Percentiles rank a stretch among this genome's conserved stretches.
Conservation (phyloP, 2,888 invertebrate genomes). For the Steinernema carpocapsae region DNA sequence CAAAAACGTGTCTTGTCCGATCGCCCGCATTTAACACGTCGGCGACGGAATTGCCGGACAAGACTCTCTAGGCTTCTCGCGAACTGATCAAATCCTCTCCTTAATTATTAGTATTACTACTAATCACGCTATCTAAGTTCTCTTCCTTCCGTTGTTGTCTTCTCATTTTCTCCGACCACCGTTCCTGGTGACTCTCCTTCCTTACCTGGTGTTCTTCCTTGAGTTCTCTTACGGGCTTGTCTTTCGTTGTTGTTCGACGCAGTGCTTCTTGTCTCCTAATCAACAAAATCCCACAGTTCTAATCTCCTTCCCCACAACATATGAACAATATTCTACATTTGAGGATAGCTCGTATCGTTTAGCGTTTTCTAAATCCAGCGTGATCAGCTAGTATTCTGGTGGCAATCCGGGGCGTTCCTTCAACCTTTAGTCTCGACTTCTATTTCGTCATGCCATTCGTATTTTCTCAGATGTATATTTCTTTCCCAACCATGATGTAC, state of each 20-base stretch:
- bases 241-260: conserved; percentile 15
- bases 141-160: background rate
- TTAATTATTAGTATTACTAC: background rate
- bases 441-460: conserved; percentile 16
- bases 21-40: background rate
- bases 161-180: background rate
- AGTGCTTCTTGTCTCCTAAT: conserved; percentile 3
- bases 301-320: background rate
- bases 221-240: conserved; percentile 33
- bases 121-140: background rate
- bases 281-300: conserved; percentile 1
- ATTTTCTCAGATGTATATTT: conserved; percentile 10
- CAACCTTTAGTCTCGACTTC: conserved; percentile 9
- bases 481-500: background rate
- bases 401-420: conserved; percentile 10
- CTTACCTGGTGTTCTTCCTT: conserved; percentile 31
- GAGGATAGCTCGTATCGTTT: conserved; percentile 8
- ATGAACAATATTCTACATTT: conserved; percentile 28
- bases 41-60: background rate
- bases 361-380: background rate
- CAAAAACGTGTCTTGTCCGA: conserved; percentile 15
- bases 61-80: background rate
- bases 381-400: conserved; percentile 19
- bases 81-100: conserved; percentile 1
- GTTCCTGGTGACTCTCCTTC: conserved; percentile 18